Base-by-base conservation (phyloP, 2,888 invertebrate species). In the Parnassius smintheus region DNA sequence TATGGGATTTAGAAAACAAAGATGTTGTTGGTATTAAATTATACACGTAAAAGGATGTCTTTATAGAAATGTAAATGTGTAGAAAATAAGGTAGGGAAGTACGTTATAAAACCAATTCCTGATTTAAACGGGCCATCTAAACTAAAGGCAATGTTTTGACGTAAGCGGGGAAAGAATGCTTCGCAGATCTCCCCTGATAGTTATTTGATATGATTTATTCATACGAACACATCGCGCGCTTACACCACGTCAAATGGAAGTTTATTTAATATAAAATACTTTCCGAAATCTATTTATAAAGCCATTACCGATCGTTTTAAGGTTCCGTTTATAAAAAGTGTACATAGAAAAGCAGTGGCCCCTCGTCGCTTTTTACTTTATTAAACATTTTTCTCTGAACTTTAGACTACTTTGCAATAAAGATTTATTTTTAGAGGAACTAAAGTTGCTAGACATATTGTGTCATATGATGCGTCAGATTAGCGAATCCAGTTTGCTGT, bases 201-300 rank as follows among this genome's bases (percentile, higher is more conserved):
- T 93, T 94, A 94, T 94, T 93, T 94, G 93, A 94, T 94, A 93
- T 94, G 93, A 94, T 94, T 94, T 94, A 94, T 94, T 94, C 94
- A 94, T 94, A 91, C 92, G 81, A 82, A 78, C 83, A 73, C 75
- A 78, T 76, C 81, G 80, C 76, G 64, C 81, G 75, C 70, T 67
- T 68, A 70, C 69, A 74, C 74, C 74, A 77, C 79, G 85, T 83
- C 81, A 81, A 82, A 84, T 83, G 90, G 92, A 88, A 93, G 92
- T 88, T 88, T 88, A 86, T 86, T 85, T 89, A 90, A 90, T 89
- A 87, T 83, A 86, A 87, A 89, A 88, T 87, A 86, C 85, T 88
- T 85, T 85, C 78, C 80, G 70, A 84, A 88, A 91, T 83, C 84
- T 90, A 88, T 90, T 91, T 91, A 91, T 88, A 90, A 89, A 88